Base-by-base conservation (phyloP, 2,888 invertebrate genomes). In the Amphimallon solstitiale region DNA sequence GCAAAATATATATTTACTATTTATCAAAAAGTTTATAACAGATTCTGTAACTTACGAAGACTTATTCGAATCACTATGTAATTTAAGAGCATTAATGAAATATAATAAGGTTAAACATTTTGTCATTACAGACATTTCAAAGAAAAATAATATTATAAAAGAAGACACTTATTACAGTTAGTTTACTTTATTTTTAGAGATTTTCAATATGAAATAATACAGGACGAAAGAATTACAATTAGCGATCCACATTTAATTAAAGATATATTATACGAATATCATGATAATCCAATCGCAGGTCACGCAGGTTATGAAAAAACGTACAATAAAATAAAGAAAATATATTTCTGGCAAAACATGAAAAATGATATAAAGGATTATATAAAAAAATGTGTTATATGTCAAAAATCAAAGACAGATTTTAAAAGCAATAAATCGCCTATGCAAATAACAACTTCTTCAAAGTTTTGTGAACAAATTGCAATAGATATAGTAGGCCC, bases 401-500 rank as follows among this genome's bases (percentile, higher is more conserved):
- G 77, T 68, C 77, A 78, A 67, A 34, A 65, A 54, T 51, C 65
- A 15, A 67, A 67, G 65, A 59, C 64, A 19, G 54, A 45, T 21
- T 40, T 59, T 21, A 21, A 64, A 56, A 65, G 61, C 54, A 68
- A 68, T 45, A 68, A 63, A 63, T 48, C 69, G 19, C 77, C 78
- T 0, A 73, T 61, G 64, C 34, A 61, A 60, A 67, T 67, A 38
- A 66, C 66, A n/a, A 66, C 68, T n/a, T 21, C 52, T n/a, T n/a
- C 34, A 21, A 65, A 61, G 17, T 49, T 34, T 52, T 60, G 19
- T 62, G 64, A 78, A 73, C 71, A 72, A 68, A 71, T 76, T 14
- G 75, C 74, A 29, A 12, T 79, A 4, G 79, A 80, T 49, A 74
- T 80, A 2, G 78, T 78, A 35, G 78, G 77, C 5, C 80, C 78